Percentiles rank a stretch among this genome's conserved stretches.
These are phyloP conservation scores for Todiramphus chloris DNA, from an alignment of 2,113 vertebrate species.

Conservation along the genomic window DNA sequence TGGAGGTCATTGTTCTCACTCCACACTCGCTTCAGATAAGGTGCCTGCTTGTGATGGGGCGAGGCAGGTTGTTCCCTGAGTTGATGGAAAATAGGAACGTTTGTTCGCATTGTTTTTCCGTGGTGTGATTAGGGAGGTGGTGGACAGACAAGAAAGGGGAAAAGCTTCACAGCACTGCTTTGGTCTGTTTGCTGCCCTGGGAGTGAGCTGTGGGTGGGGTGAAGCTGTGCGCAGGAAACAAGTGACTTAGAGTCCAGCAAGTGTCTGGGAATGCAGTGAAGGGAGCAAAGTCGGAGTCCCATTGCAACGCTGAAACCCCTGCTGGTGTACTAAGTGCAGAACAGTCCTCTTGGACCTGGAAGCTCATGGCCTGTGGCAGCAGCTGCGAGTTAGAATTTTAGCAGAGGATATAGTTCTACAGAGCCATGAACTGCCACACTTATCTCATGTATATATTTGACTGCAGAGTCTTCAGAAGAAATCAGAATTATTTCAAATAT, in stretches of 20 bases:
- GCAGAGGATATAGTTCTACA: not conserved
- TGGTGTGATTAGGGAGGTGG: not conserved
- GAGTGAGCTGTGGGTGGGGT: not conserved
- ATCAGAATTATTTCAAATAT: not conserved
- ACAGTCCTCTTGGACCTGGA: not conserved
- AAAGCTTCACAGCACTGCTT: fast-evolving
- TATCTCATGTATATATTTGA: not conserved
- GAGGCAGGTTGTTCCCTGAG: not conserved
- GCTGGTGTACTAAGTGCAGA: not conserved
- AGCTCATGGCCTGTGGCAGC: not conserved
- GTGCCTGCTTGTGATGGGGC: not conserved
- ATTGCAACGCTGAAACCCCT: fast-evolving
- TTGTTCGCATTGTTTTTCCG: fast-evolving
- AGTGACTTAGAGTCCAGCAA: not conserved
- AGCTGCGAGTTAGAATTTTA: fast-evolving
- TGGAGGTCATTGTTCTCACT: fast-evolving
- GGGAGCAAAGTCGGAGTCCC: not conserved
- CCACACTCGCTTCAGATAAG: fast-evolving
- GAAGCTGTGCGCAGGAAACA: not conserved
- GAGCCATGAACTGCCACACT: not conserved
- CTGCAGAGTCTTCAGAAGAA: not conserved
- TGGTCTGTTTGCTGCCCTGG: not conserved
- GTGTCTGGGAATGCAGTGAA: no score
- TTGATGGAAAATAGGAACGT: fast-evolving
- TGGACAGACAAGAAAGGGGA: not conserved